A percentile compares a stretch with the other conserved stretches of the same genome.
Conservation (phyloP, 2,797 vertebrate genomes). For the Danio kyathit region DNA sequence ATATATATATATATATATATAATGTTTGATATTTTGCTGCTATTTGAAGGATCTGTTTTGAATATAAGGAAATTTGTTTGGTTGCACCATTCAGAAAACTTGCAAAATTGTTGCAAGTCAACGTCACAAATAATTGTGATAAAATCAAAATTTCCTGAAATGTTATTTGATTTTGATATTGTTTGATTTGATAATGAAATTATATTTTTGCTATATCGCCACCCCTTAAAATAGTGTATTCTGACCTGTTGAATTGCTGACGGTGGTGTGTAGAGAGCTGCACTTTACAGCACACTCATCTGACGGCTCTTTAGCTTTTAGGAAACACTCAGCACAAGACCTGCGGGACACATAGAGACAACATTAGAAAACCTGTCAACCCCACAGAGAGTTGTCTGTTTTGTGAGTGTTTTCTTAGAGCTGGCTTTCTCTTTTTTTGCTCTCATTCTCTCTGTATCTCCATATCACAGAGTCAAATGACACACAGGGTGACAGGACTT, state of each 20-base stretch:
- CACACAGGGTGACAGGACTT: slow-evolving; percentile 70
- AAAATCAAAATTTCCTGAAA: too few species aligned
- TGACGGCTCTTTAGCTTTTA: slow-evolving; percentile 77
- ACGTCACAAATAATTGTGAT: too few species aligned
- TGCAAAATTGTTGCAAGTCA: too few species aligned
- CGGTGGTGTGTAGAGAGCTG: slow-evolving; percentile 78
- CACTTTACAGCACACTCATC: slow-evolving; percentile 87
- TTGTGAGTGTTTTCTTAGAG: slow-evolving; percentile 71
- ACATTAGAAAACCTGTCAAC: slow-evolving; percentile 65
- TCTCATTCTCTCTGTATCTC: slow-evolving; percentile 61
- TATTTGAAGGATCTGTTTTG: too few species aligned
- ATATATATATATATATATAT: too few species aligned
- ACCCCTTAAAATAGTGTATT: slow-evolving; percentile 15
- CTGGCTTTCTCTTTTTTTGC: slow-evolving; percentile 71
- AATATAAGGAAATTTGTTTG: too few species aligned
- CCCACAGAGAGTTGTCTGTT: slow-evolving; percentile 39
- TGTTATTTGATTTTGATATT: too few species aligned
- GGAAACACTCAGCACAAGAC: slow-evolving; percentile 92
- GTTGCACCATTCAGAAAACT: too few species aligned
- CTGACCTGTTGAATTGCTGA: slow-evolving; percentile 88
- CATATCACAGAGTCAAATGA: slow-evolving; percentile 70
- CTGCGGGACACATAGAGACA: slow-evolving; percentile 74
- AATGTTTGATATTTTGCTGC: too few species aligned
- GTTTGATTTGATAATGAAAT: too few species aligned
- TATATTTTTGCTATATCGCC: too few species aligned